Evolutionary conservation across 2,888 invertebrate species (phyloP), one percentile per base, ranked within the genome.

Genomic region (Meganola albula): DNA sequence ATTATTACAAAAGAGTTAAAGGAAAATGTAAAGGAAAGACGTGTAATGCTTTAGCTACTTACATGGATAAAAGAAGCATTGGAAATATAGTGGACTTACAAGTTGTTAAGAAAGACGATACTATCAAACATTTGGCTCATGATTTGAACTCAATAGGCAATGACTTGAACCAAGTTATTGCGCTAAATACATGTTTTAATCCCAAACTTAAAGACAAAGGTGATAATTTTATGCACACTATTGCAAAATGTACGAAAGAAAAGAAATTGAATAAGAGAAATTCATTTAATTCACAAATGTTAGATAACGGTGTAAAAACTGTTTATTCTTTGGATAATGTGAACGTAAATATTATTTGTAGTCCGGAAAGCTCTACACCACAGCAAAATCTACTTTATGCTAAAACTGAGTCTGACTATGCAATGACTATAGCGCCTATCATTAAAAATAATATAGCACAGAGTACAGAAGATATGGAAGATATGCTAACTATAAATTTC

Each of bases 261-360:
- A n/a, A n/a, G n/a, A n/a, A n/a, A n/a, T n/a, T n/a, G n/a, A n/a
- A n/a, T n/a, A n/a, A n/a, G n/a, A n/a, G n/a, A n/a, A n/a, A n/a
- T n/a, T n/a, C n/a, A n/a, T n/a, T n/a, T n/a, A n/a, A n/a, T n/a
- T n/a, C n/a, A n/a, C n/a, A n/a, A n/a, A n/a, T n/a, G n/a, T n/a
- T n/a, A n/a, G n/a, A n/a, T n/a, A 48, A 47, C 2, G 2, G 35
- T 2, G 9, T 50, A 2, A 61, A 66, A 40, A 62, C 58, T 13
- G 48, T 69, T 0, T 77, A 76, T 40, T 63, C 76, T 3, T 51
- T 77, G 0, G 76, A 75, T 34, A 73, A 74, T 40, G 65, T 77
- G 4, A 74, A 69, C 45, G 72, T 78, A 3, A 77, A 77, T 37
- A 72, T 77, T 5, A 71, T 78, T 36, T 76, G 75, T 40, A 59